These are phyloP conservation scores for Cephonodes hylas DNA, from an alignment of 2,888 invertebrate species.

Conservation along the genomic window DNA sequence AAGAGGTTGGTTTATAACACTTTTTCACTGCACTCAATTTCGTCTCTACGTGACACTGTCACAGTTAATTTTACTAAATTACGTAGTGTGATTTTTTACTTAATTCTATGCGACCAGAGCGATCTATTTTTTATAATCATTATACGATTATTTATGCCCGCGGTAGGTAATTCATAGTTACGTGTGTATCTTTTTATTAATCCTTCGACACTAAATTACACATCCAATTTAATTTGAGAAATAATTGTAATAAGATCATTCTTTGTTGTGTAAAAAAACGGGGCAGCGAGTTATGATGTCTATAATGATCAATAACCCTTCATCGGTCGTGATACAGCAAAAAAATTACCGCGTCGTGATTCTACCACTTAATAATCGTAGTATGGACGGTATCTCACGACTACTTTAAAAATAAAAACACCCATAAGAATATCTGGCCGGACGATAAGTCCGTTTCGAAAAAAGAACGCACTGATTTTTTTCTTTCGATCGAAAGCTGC, in stretches of 20 bases:
- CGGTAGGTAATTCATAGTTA: constrained; percentile 53
- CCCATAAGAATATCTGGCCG: constrained; percentile 57
- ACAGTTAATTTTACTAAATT: constrained; percentile 64
- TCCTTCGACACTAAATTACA: constrained; percentile 34
- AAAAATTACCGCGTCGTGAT: constrained; percentile 68
- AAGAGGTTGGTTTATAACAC: constrained; percentile 7
- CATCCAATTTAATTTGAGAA: constrained; percentile 46
- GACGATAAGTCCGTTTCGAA: constrained; percentile 59
- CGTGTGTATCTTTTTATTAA: constrained; percentile 15
- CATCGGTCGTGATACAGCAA: constrained; percentile 65
- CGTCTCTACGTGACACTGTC: constrained; percentile 61
- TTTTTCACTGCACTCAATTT: constrained; percentile 19
- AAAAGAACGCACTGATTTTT: constrained; percentile 73
- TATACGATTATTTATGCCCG: constrained; percentile 58
- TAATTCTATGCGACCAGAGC: constrained; percentile 30
- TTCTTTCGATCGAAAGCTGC: constrained; percentile 77
- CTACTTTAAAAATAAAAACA: constrained; percentile 72
- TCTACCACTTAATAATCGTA: constrained; percentile 78
- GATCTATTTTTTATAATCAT: constrained; percentile 41
- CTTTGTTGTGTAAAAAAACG: constrained; percentile 50
- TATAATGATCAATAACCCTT: constrained; percentile 75
- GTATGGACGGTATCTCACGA: constrained; percentile 75
- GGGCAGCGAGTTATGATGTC: constrained; percentile 59
- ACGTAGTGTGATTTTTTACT: constrained; percentile 49
- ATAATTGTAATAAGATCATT: constrained; percentile 53